phyloP scores from a whole-genome alignment of 1,140 invertebrate species.

The Drosophila truncata region DNA sequence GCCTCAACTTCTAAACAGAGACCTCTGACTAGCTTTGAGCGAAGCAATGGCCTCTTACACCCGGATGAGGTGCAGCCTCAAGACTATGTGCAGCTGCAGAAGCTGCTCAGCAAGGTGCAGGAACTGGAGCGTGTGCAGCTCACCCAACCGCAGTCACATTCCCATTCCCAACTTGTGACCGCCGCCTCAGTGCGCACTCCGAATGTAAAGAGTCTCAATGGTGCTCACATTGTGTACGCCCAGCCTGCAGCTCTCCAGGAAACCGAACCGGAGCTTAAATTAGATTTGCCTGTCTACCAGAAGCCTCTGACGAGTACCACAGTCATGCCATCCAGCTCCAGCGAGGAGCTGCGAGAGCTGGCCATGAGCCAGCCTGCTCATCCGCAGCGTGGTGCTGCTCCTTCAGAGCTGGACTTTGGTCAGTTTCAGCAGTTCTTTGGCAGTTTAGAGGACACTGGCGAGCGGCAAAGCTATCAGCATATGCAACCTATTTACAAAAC shows the following conservation, averaged over 20 bases:
- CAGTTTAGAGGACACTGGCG: slow-evolving; percentile 64
- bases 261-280: slow-evolving; percentile 42
- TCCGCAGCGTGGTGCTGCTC: slow-evolving; percentile 27
- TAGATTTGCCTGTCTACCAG: slow-evolving; percentile 66
- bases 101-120: slow-evolving; percentile 80
- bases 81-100: slow-evolving; percentile 80
- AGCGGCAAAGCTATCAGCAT: slow-evolving; percentile 69
- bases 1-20: slow-evolving; percentile 65
- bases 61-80: slow-evolving; percentile 72
- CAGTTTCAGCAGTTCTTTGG: slow-evolving; percentile 75
- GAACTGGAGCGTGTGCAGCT: slow-evolving; percentile 82
- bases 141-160: slow-evolving; percentile 4
- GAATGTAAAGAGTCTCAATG: slow-evolving; percentile 68
- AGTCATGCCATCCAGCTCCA: slow-evolving; percentile 34
- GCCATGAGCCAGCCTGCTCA: slow-evolving; percentile 65
- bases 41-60: slow-evolving; percentile 66
- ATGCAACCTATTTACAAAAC: slow-evolving; percentile 80
- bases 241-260: slow-evolving; percentile 46
- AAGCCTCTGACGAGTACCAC: slow-evolving; percentile 18
- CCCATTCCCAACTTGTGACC: slow-evolving; percentile 57
- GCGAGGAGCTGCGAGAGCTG: slow-evolving; percentile 74
- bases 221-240: slow-evolving; percentile 72
- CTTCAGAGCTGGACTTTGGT: slow-evolving; percentile 42
- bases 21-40: slow-evolving; percentile 57
- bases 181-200: slow-evolving; percentile 73